Percentiles rank a stretch among this genome's conserved stretches.
These are phyloP conservation scores for Sisor rabdophorus DNA, from an alignment of 2,113 vertebrate genomes.

Conservation along the genomic window DNA sequence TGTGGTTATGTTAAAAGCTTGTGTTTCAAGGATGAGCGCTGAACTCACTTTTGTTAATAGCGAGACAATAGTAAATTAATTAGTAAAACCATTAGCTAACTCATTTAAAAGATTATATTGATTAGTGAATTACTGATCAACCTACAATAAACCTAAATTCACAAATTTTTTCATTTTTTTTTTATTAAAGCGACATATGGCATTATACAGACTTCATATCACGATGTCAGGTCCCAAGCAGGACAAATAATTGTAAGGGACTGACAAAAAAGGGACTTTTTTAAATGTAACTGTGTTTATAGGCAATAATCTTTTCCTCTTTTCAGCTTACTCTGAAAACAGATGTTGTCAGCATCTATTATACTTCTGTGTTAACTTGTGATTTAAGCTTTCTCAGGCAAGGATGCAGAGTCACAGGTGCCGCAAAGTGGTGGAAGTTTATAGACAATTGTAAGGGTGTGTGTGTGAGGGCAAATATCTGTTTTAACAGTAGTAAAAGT, in stretches of 20 bases:
- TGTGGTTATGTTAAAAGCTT: no score
- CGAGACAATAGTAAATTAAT: no score
- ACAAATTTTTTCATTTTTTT: neutral
- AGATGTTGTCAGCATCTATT: conserved; percentile 36
- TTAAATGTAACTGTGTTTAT: conserved; percentile 6
- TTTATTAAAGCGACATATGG: conserved; percentile 15
- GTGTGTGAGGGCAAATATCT: no score
- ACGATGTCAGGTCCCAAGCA: conserved; percentile 1
- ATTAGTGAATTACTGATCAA: no score
- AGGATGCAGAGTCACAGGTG: neutral
- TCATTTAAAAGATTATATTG: no score
- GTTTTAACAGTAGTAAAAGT: no score
- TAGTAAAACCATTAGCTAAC: no score
- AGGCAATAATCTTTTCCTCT: conserved; percentile 11
- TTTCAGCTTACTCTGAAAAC: conserved; percentile 21
- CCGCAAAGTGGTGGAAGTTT: no score
- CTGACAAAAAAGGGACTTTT: neutral
- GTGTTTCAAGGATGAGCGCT: no score
- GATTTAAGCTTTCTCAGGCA: neutral
- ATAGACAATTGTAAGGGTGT: no score
- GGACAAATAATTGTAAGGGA: conserved; percentile 1
- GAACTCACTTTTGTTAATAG: no score
- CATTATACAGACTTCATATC: neutral
- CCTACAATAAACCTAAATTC: no score
- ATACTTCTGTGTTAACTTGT: conserved; percentile 1